Evolutionary conservation across 2,113 vertebrate species (phyloP), one percentile per base, ranked within the genome.

Genomic region (Pomatostomus ruficeps): DNA sequence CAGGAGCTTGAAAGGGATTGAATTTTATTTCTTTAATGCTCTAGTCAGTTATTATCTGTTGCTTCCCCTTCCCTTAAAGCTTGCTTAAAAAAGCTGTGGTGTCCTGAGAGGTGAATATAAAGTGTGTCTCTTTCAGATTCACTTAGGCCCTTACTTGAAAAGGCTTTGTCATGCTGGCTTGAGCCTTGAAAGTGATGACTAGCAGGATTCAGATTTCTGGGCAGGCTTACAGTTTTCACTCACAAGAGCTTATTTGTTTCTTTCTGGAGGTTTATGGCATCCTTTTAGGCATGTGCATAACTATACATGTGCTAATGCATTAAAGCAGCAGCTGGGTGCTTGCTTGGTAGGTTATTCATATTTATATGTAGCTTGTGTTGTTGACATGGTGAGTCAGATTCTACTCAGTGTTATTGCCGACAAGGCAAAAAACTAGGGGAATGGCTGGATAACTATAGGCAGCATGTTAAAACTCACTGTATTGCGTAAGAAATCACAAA

Each of bases 111-210:
- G 67, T 85, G 68, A 88, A 76, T 91, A 55, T 74, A 63, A 91
- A 94, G 25, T 52, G 40, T 51, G 7, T 73, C 28, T 86, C n/a
- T 91, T 89, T 81, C 67, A 88, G 67, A 83, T 67, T 80, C 46
- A 16, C 45, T 92, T 85, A 62, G 72, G 59, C 40, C 24, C 24
- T 51, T 71, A 40, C 46, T 91, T 90, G 80, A 93, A 95, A 94
- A 93, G 95, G 85, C 90, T 95, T 94, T 95, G 90, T 95, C 95
- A 93, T 95, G 91, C 82, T 93, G 71, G 67, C 67, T 95, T 93
- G 95, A 88, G 85, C 75, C 88, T 92, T 90, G 82, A 82, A 94
- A 95, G 83, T 78, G 67, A 85, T 80, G 91, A 88, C 65, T 91
- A 95, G 84, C 43, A 74, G 80, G 67, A 90, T 85, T 93, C 49